Conservation (phyloP, 2,888 invertebrate species). For the Athetis lepigone region DNA sequence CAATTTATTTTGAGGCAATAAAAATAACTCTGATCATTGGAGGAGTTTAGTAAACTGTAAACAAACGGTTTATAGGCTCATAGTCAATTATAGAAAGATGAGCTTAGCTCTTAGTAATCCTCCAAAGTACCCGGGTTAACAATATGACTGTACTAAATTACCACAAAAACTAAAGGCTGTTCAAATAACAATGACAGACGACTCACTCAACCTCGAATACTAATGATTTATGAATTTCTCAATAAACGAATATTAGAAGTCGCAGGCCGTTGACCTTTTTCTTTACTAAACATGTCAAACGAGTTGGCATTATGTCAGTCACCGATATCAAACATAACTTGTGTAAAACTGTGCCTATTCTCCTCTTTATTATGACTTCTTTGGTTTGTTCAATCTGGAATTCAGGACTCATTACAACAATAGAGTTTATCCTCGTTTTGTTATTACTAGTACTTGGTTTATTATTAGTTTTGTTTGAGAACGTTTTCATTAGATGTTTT, state of each 20-base stretch:
- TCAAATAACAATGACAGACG: constrained; percentile 13
- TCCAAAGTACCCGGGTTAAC: constrained; percentile 21
- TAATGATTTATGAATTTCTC: constrained; percentile 28
- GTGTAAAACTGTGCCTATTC: constrained; percentile 6
- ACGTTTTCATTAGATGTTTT: constrained; percentile 30
- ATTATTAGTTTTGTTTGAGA: constrained; percentile 23
- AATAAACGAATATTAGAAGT: constrained; percentile 32
- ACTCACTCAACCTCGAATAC: constrained; percentile 4
- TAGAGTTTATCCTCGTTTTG: constrained; percentile 43
- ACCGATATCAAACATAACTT: constrained; percentile 32
- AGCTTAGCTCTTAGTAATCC: constrained; percentile 15
- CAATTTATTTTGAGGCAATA: constrained; percentile 9
- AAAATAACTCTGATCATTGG: constrained; percentile 3
- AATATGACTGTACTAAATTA: constrained; percentile 28
- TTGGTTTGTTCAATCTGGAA: constrained; percentile 37
- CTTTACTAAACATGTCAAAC: constrained; percentile 34
- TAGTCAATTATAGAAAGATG: neutral
- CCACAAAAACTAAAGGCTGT: constrained; percentile 18
- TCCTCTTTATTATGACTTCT: constrained; percentile 19
- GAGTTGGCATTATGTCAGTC: constrained; percentile 46
- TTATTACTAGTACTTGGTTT: constrained; percentile 27
- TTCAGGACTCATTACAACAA: constrained; percentile 29
- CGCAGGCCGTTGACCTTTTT: constrained; percentile 38
- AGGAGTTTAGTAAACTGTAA: constrained; percentile 1
- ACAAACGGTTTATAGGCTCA: neutral